Percentiles rank a stretch among this genome's conserved stretches.
Conservation (phyloP, 2,797 vertebrate genomes). For the Oreonectes daqikongensis region DNA sequence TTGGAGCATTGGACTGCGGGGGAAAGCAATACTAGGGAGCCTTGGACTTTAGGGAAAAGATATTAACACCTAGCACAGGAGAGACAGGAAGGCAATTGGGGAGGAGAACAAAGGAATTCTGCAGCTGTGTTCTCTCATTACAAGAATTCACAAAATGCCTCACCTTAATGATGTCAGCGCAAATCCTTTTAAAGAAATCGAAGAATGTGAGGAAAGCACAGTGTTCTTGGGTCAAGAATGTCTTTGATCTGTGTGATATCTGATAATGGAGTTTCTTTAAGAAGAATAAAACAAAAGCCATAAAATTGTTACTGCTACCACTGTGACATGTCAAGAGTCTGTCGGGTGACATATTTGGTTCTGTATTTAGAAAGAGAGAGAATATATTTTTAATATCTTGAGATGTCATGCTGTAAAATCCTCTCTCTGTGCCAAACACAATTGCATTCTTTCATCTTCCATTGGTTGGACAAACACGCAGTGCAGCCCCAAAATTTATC, state of each 20-base stretch:
- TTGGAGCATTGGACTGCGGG: constrained; percentile 48
- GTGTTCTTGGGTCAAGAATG: constrained; percentile 15
- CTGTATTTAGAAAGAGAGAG: neutral
- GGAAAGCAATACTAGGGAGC: constrained; percentile 45
- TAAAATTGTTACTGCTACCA: neutral
- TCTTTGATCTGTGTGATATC: neutral
- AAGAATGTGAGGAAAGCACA: neutral
- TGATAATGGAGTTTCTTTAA: neutral
- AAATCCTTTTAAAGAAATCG: constrained; percentile 23
- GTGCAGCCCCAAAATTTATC: no score
- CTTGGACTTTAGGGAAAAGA: constrained; percentile 50
- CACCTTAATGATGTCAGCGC: constrained; percentile 22
- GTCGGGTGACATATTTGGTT: no score
- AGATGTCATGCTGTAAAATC: no score
- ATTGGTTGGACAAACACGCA: no score
- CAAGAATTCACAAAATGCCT: constrained; percentile 24
- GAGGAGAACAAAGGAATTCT: constrained; percentile 43
- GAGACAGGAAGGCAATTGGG: neutral
- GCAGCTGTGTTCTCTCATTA: constrained; percentile 36
- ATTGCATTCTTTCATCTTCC: no score
- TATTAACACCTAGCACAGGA: constrained; percentile 32
- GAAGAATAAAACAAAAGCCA: neutral
- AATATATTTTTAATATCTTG: no score
- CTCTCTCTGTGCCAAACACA: neutral
- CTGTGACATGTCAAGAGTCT: neutral